A percentile compares a stretch with the other conserved stretches of the same genome.
Conservation (phyloP, 1,140 invertebrate species). For the Agrilus planipennis region DNA sequence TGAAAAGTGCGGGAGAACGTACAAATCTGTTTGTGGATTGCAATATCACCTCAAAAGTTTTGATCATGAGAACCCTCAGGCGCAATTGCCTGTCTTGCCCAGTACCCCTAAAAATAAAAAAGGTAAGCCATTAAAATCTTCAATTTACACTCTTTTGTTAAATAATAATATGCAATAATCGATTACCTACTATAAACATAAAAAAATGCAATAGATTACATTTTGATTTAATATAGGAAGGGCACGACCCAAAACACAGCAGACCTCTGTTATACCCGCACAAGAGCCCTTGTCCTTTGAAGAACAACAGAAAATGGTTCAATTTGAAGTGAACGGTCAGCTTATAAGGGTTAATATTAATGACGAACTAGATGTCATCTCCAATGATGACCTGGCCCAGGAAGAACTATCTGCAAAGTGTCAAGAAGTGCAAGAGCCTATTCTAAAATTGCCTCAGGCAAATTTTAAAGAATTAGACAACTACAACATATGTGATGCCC, state of each 20-base stretch:
- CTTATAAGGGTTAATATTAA: slow-evolving; percentile 46
- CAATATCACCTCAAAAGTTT: slow-evolving; percentile 76
- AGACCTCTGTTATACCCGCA: slow-evolving; percentile 13
- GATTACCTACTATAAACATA: too few relatives aligned
- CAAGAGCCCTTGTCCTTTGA: slow-evolving; percentile 59
- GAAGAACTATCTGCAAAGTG: slow-evolving; percentile 35
- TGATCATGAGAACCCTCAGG: slow-evolving; percentile 60
- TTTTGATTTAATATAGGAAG: background rate
- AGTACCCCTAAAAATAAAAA: slow-evolving; percentile 38
- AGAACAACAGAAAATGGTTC: slow-evolving; percentile 69
- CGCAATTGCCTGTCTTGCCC: slow-evolving; percentile 20
- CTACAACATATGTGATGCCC: slow-evolving; percentile 68
- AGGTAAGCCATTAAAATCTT: too few relatives aligned
- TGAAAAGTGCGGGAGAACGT: slow-evolving; percentile 69
- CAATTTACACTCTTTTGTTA: too few relatives aligned
- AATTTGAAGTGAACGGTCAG: slow-evolving; percentile 72
- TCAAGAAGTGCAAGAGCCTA: slow-evolving; percentile 37
- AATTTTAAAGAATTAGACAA: slow-evolving; percentile 65
- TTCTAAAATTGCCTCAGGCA: slow-evolving; percentile 61
- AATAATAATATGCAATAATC: too few relatives aligned
- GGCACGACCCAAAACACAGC: too few relatives aligned
- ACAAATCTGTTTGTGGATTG: slow-evolving; percentile 74
- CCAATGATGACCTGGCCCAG: slow-evolving; percentile 48
- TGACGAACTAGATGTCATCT: slow-evolving; percentile 46
- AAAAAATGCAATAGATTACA: too few relatives aligned